Conservation (phyloP, 2,888 invertebrate genomes). For the Euphydryas editha region DNA sequence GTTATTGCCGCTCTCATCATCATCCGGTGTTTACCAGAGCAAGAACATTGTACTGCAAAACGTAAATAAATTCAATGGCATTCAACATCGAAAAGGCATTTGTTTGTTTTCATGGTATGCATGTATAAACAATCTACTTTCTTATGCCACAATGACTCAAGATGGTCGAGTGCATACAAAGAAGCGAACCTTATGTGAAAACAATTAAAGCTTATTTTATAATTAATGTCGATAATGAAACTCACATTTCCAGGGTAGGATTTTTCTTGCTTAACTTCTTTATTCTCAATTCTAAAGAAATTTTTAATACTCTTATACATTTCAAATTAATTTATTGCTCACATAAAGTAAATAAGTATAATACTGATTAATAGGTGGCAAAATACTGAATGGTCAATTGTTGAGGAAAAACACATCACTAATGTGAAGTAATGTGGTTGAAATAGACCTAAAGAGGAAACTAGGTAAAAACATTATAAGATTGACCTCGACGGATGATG, state of each 20-base stretch:
- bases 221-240: slow-evolving; percentile 9
- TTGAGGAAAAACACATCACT: slow-evolving; percentile 33
- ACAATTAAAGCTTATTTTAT: neutral
- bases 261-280: slow-evolving; percentile 11
- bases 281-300: slow-evolving; percentile 21
- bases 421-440: slow-evolving; percentile 26
- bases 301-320: slow-evolving; percentile 36
- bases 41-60: slow-evolving; percentile 58
- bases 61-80: slow-evolving; percentile 65
- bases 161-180: slow-evolving; percentile 41
- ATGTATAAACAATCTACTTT: slow-evolving; percentile 51
- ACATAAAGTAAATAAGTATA: slow-evolving; percentile 13
- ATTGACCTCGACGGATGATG: slow-evolving; percentile 53
- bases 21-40: slow-evolving; percentile 74
- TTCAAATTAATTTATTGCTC: slow-evolving; percentile 3
- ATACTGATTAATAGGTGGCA: slow-evolving; percentile 22
- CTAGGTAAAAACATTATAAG: slow-evolving; percentile 40
- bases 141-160: slow-evolving; percentile 41
- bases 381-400: slow-evolving; percentile 2
- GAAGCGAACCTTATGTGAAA: neutral
- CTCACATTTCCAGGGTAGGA: slow-evolving; percentile 21
- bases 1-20: slow-evolving; percentile 36
- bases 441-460: slow-evolving; percentile 43
- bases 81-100: slow-evolving; percentile 65
- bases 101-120: slow-evolving; percentile 66